Percentiles rank a stretch among this genome's conserved stretches.
Evolutionary conservation across 2,113 vertebrate species (phyloP).

Genomic region (Phrynosoma platyrhinos): DNA sequence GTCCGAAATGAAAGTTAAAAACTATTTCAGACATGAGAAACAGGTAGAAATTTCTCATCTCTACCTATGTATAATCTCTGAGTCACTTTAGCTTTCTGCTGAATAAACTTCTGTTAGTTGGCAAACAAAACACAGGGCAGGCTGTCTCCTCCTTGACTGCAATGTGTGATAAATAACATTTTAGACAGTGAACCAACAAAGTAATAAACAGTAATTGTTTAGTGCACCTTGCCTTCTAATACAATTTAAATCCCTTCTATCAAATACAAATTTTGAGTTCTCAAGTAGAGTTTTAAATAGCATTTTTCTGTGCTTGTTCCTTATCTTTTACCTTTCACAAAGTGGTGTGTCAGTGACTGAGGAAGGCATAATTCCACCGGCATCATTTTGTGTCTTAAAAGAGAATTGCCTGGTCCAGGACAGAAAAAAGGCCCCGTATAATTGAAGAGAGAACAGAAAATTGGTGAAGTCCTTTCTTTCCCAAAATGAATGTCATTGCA

Average conservation of each 20-base stretch:
- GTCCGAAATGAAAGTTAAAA: background rate
- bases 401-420: constrained; percentile 60
- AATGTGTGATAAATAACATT: constrained; percentile 55
- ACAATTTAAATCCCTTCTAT: constrained; percentile 71
- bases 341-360: constrained; percentile 54
- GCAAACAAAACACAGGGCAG: constrained; percentile 36
- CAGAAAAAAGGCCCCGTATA: constrained; percentile 29
- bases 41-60: constrained; percentile 20
- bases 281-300: constrained; percentile 63
- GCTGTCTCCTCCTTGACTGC: constrained; percentile 50
- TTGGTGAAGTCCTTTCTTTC: constrained; percentile 44
- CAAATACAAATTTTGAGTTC: constrained; percentile 70
- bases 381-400: constrained; percentile 43
- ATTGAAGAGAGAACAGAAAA: constrained; percentile 56
- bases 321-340: constrained; percentile 70
- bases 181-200: constrained; percentile 66
- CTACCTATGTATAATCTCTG: constrained; percentile 33
- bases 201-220: constrained; percentile 70
- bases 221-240: constrained; percentile 66
- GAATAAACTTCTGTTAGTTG: constrained; percentile 51
- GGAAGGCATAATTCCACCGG: constrained; percentile 52
- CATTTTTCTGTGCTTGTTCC: constrained; percentile 56
- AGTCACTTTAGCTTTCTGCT: constrained; percentile 35
- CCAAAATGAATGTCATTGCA: constrained; percentile 28
- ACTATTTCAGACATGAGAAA: constrained; percentile 41